A percentile compares a stretch with the other conserved stretches of the same genome.
Evolutionary conservation across 2,113 vertebrate species (phyloP).

Genomic region (Hepsetus odoe): DNA sequence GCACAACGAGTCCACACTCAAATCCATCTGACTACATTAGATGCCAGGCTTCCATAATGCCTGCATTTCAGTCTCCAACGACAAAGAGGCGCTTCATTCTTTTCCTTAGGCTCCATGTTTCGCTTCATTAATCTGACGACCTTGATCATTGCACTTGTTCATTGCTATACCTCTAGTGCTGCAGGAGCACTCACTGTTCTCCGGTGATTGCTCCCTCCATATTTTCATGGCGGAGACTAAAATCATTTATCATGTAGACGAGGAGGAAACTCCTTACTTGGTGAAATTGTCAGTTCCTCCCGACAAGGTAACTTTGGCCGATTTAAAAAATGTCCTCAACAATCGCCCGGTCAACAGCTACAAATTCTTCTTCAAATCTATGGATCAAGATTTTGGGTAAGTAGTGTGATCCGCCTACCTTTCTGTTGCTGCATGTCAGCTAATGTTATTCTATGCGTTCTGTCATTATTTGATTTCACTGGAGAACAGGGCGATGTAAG

Average conservation of each 20-base stretch:
- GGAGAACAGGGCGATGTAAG: neutral
- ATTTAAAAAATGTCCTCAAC: slow-evolving; percentile 97
- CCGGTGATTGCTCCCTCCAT: slow-evolving; percentile 70
- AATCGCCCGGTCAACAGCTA: slow-evolving; percentile 91
- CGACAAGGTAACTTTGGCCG: slow-evolving; percentile 92
- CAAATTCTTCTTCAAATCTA: slow-evolving; percentile 99
- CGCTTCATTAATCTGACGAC: slow-evolving; percentile 17
- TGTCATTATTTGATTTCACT: neutral
- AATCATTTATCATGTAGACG: slow-evolving; percentile 96
- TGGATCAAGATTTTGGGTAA: slow-evolving; percentile 98
- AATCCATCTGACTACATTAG: slow-evolving; percentile 67
- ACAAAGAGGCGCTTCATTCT: slow-evolving; percentile 13
- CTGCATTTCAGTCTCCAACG: slow-evolving; percentile 9
- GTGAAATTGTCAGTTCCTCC: slow-evolving; percentile 91
- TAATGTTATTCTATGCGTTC: neutral
- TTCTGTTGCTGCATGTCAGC: neutral
- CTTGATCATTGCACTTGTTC: slow-evolving; percentile 46
- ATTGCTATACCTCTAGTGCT: slow-evolving; percentile 29
- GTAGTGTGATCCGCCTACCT: slow-evolving; percentile 55
- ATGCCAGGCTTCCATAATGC: slow-evolving; percentile 68
- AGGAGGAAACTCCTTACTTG: slow-evolving; percentile 96
- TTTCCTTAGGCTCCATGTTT: slow-evolving; percentile 1
- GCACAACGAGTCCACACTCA: slow-evolving; percentile 72
- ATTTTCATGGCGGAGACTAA: slow-evolving; percentile 96
- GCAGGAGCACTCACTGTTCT: slow-evolving; percentile 69